Base-by-base conservation (phyloP, 2,113 vertebrate genomes). In the Psephotus haematonotus region DNA sequence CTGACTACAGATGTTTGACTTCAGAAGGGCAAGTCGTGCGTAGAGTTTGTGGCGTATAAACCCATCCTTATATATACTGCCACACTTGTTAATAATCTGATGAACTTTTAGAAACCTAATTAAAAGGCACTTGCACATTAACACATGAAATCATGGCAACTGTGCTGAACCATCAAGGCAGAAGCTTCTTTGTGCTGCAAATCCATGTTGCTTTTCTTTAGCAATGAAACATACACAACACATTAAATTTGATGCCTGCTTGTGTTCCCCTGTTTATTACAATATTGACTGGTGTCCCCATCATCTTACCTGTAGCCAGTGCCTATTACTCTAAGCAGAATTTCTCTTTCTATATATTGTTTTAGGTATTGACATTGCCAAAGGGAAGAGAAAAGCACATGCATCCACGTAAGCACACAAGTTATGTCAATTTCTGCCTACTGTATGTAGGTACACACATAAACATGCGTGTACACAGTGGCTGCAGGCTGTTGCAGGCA, bases 311-410 rank as follows among this genome's bases (percentile, higher is more conserved):
- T 95, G 33, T 3, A 76, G 47, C 62, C 82, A 43, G 37, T 47
- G 81, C 90, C 60, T 3, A 3, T 91, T 84, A 49, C 35, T 43
- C 24, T 2, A 35, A 82, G 81, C 78, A 77, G 70, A 16, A 11
- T 65, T 92, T 82, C 47, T 82, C 83, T 92, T 59, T 25, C 49
- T 41, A 7, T 80, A 31, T 74, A 11, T 82, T 87, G 71, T 90
- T 95, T 69, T 72, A 95, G 57, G 41, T 91, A 82, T 93, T 57
- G 89, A 85, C 63, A 65, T 92, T 94, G 84, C 89, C 67, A 65
- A 80, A 82, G 95, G 78, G 84, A 84, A 93, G 70, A 64, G 67
- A 86, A 60, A 89, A 92, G 35, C 44, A n/a, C 1, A 3, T 52
- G 57, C 74, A 60, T 46, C 67, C 81, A 57, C 29, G 87, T 91